These are phyloP conservation scores for Aricia agestis DNA, from an alignment of 1,140 invertebrate genomes.

Conservation along the genomic window DNA sequence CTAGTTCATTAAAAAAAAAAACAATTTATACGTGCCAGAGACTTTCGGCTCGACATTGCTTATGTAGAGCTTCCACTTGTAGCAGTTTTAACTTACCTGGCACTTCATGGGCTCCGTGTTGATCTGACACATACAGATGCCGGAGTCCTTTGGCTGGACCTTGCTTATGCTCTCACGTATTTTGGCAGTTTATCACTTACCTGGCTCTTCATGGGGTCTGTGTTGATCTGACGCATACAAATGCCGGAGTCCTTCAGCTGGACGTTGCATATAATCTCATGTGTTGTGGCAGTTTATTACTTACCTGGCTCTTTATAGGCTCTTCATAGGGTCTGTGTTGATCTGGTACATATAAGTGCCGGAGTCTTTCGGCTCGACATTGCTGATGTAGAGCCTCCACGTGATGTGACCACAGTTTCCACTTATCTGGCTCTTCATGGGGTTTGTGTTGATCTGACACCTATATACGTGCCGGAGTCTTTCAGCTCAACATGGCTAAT, in stretches of 20 bases:
- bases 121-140: background rate
- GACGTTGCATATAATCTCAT: no score
- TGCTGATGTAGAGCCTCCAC: slow-evolving; percentile 90
- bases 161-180: no score
- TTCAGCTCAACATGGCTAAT: no score
- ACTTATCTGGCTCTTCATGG: no score
- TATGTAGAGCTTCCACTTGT: background rate
- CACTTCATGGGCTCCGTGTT: no score
- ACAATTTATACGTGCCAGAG: no score
- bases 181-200: slow-evolving; percentile 74
- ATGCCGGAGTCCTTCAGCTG: slow-evolving; percentile 88
- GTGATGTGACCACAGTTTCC: slow-evolving; percentile 86
- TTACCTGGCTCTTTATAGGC: slow-evolving; percentile 71
- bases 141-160: slow-evolving; percentile 59
- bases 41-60: background rate
- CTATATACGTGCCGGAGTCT: background rate
- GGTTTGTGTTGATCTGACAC: no score
- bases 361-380: no score
- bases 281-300: background rate
- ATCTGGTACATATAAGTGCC: slow-evolving; percentile 42
- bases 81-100: slow-evolving; percentile 75
- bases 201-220: slow-evolving; percentile 92
- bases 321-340: slow-evolving; percentile 89
- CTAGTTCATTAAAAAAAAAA: no score
- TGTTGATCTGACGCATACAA: slow-evolving; percentile 94